A percentile compares a stretch with the other conserved stretches of the same genome.
Conservation (phyloP, 2,888 invertebrate genomes). For the Cybosia mesomella region DNA sequence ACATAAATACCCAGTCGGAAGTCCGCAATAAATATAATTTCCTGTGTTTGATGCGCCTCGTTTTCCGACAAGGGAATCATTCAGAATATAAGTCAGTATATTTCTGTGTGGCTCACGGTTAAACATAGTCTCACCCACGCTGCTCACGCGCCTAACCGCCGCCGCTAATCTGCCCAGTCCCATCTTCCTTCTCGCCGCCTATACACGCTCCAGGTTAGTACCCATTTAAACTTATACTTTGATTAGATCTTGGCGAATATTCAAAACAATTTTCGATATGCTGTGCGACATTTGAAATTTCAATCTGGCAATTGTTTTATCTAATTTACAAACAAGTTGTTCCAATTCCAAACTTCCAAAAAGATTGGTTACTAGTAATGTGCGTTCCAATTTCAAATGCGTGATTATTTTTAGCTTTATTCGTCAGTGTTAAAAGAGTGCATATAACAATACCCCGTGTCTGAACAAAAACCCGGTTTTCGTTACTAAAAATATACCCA, state of each 20-base stretch:
- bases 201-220: conserved; percentile 83
- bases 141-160: conserved; percentile 64
- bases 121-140: conserved; percentile 84
- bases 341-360: conserved; percentile 40
- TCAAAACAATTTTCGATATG: conserved; percentile 41
- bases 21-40: conserved; percentile 48
- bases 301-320: conserved; percentile 29
- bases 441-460: conserved; percentile 81
- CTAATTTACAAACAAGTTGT: conserved; percentile 17
- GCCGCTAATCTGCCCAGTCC: conserved; percentile 72
- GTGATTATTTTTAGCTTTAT: conserved; percentile 74
- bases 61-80: conserved; percentile 76
- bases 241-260: conserved; percentile 63
- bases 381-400: conserved; percentile 64
- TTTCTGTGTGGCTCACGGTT: conserved; percentile 84
- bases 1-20: conserved; percentile 48
- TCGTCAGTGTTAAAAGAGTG: conserved; percentile 73
- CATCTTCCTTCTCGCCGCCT: conserved; percentile 76
- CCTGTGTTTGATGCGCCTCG: conserved; percentile 54
- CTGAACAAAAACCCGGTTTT: conserved; percentile 83
- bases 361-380: conserved; percentile 56
- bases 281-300: conserved; percentile 64
- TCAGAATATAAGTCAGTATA: conserved; percentile 84
- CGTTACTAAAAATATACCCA: conserved; percentile 83
- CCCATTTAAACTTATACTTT: conserved; percentile 51